Percentiles rank a stretch among this genome's conserved stretches.
Conservation (phyloP, 35 echinoderm and acorn worm species). For the Anneissia japonica region DNA sequence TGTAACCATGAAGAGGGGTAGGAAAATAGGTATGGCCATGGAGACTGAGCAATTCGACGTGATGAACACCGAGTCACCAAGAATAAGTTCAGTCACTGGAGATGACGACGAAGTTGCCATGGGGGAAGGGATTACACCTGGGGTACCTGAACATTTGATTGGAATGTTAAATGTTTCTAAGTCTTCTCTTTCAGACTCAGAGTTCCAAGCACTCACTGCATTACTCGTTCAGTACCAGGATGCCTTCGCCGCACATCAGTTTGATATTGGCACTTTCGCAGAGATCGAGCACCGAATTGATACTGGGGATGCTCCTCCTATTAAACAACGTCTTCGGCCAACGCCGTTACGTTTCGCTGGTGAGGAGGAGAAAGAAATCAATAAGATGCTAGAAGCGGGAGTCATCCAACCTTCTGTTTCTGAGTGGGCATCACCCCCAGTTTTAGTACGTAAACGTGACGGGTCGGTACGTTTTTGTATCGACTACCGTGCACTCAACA, state of each 20-base stretch:
- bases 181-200: not conserved
- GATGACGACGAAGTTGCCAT: too few species aligned
- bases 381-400: conserved; percentile 41
- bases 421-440: conserved; percentile 44
- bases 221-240: conserved; percentile 19
- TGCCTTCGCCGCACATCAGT: conserved; percentile 44
- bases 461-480: conserved; percentile 44
- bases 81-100: too few species aligned
- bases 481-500: conserved; percentile 38
- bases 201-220: not conserved
- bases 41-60: too few species aligned
- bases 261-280: conserved; percentile 31
- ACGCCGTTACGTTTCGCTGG: conserved; percentile 34
- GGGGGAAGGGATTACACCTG: too few species aligned
- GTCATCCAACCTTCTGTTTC: conserved; percentile 50
- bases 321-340: conserved; percentile 39
- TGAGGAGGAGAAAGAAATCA: conserved; percentile 31
- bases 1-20: too few species aligned
- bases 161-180: not conserved
- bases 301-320: conserved; percentile 20
- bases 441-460: conserved; percentile 48
- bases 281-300: conserved; percentile 23
- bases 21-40: too few species aligned
- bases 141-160: not conserved
- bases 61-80: too few species aligned